These are phyloP conservation scores for Pomacea maculata DNA, from an alignment of 1,140 invertebrate genomes.

Conservation along the genomic window DNA sequence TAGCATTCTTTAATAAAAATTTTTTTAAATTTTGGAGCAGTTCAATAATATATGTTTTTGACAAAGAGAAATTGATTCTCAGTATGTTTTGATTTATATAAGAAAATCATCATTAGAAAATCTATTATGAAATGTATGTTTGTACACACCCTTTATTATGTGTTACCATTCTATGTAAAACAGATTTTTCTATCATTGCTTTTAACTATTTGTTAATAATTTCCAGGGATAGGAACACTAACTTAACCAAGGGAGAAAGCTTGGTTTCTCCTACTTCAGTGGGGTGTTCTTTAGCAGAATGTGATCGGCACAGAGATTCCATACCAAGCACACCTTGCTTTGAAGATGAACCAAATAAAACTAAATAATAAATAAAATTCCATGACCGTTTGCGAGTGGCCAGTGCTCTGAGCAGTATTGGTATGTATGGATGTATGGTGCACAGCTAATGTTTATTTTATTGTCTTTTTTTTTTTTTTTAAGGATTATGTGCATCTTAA, in stretches of 20 bases:
- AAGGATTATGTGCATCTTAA: background rate
- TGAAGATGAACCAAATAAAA: background rate
- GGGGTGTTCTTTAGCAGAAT: slow-evolving; percentile 8
- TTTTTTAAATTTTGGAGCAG: too few relatives aligned
- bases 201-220: background rate
- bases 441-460: too few relatives aligned
- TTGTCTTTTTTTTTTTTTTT: background rate
- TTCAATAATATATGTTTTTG: too few relatives aligned
- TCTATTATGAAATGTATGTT: too few relatives aligned
- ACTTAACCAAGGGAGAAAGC: background rate
- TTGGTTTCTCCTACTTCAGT: background rate
- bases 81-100: too few relatives aligned
- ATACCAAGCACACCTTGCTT: background rate
- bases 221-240: background rate
- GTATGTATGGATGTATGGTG: background rate
- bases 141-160: too few relatives aligned
- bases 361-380: background rate
- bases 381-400: background rate
- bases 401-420: background rate
- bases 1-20: too few relatives aligned
- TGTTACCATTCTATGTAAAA: too few relatives aligned
- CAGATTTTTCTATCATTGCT: too few relatives aligned
- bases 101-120: too few relatives aligned
- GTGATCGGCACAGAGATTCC: background rate
- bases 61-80: too few relatives aligned